phyloP scores from a whole-genome alignment of 2,888 invertebrate species.

The Apomyelois bistriatella region DNA sequence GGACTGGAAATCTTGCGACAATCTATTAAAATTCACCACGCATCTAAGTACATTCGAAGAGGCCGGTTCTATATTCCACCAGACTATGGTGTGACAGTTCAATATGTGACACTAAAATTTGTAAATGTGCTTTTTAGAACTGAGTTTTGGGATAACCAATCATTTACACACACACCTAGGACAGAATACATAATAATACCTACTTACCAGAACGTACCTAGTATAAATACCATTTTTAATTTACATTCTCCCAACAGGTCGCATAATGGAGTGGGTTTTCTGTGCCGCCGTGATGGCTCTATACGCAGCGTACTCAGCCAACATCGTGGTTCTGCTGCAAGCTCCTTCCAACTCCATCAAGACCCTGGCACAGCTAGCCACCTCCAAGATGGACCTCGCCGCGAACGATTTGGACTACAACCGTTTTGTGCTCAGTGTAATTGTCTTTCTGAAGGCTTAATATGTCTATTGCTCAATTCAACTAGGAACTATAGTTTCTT shows the following conservation, averaged over 20 bases:
- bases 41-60: too few species aligned
- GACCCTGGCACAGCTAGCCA: constrained; percentile 73
- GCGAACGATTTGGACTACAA: constrained; percentile 81
- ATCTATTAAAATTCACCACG: not conserved
- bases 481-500: too few species aligned
- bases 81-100: too few species aligned
- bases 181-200: too few species aligned
- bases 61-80: too few species aligned
- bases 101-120: too few species aligned
- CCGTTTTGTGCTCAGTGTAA: constrained; percentile 79
- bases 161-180: too few species aligned
- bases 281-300: constrained; percentile 74
- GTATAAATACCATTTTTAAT: too few species aligned
- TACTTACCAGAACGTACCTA: too few species aligned
- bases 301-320: constrained; percentile 84
- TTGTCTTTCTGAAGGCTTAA: constrained; percentile 22
- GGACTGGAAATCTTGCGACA: not conserved
- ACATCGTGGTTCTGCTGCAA: constrained; percentile 83
- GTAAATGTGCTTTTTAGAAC: too few species aligned
- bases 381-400: constrained; percentile 80
- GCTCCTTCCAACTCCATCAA: constrained; percentile 80
- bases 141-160: too few species aligned
- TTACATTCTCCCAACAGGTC: constrained; percentile 37
- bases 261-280: constrained; percentile 49
- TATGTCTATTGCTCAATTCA: too few species aligned